Percentiles rank a stretch among this genome's conserved stretches.
Evolutionary conservation across 2,797 vertebrate genomes (phyloP).

Genomic region (Falco rusticolus): DNA sequence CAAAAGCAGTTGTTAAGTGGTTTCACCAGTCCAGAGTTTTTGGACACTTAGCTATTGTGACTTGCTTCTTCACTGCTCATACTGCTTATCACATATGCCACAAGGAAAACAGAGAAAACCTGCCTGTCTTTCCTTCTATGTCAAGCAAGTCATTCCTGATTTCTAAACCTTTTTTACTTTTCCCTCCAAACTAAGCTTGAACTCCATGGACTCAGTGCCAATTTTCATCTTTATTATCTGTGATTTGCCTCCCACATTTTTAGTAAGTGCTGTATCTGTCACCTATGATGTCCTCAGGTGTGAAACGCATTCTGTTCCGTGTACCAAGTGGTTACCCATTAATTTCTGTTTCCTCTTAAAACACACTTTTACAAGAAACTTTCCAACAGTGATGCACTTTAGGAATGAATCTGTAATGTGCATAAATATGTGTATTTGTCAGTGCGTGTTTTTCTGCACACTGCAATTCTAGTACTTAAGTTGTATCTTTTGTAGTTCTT

Average conservation of each 20-base stretch:
- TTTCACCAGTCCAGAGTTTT: background rate
- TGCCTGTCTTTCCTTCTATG: background rate
- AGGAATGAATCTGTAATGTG: background rate
- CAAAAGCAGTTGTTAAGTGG: background rate
- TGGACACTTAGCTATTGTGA: background rate
- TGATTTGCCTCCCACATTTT: background rate
- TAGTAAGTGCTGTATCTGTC: background rate
- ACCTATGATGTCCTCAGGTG: background rate
- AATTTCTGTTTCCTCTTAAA: background rate
- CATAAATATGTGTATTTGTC: background rate
- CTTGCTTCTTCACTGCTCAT: background rate
- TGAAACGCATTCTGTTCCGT: background rate
- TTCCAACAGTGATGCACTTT: background rate
- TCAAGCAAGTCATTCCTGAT: background rate
- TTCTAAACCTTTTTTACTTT: background rate
- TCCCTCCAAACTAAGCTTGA: background rate
- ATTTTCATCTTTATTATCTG: background rate
- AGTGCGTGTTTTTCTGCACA: background rate
- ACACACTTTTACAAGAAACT: background rate
- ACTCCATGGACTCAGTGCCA: background rate
- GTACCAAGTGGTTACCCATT: background rate
- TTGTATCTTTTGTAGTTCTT: background rate
- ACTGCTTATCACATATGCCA: background rate
- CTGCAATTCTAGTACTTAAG: background rate
- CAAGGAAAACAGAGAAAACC: background rate